These are phyloP conservation scores for Paedocypris micromegethes DNA, from an alignment of 2,797 vertebrate genomes.

Conservation along the genomic window DNA sequence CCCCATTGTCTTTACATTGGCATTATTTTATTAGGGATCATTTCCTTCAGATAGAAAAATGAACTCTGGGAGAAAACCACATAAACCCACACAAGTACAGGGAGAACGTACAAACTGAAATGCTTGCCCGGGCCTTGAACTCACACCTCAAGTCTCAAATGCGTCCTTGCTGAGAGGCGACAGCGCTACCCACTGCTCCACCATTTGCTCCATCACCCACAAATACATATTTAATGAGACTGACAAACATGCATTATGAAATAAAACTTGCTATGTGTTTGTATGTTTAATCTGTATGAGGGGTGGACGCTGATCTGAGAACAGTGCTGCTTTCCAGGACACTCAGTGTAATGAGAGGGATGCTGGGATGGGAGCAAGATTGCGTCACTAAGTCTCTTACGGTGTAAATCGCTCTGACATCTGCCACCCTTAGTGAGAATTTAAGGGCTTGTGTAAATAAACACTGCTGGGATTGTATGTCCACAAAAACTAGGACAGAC, in stretches of 20 bases:
- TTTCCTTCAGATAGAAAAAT: too few species aligned
- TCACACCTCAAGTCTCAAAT: too few species aligned
- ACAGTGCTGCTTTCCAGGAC: constrained; percentile 52
- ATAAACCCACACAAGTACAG: too few species aligned
- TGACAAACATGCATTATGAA: constrained; percentile 1
- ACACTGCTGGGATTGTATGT: constrained; percentile 16
- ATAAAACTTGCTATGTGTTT: constrained; percentile 2
- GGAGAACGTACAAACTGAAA: too few species aligned
- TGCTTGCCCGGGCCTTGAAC: too few species aligned
- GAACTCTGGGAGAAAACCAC: too few species aligned
- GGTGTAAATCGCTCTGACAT: constrained; percentile 60
- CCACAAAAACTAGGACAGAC: constrained; percentile 29
- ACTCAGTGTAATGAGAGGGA: constrained; percentile 59
- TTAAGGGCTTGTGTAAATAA: constrained; percentile 29
- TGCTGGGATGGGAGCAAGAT: constrained; percentile 44
- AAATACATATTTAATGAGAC: too few species aligned
- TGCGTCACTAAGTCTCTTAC: constrained; percentile 52
- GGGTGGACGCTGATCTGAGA: constrained; percentile 27
- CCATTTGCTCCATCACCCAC: too few species aligned
- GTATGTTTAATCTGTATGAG: constrained; percentile 21
- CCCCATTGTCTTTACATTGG: too few species aligned
- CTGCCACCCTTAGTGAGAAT: constrained; percentile 44
- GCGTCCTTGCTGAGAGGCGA: too few species aligned
- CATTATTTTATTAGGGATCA: too few species aligned
- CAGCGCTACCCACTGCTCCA: too few species aligned